Conservation (phyloP, 2,888 invertebrate species). For the Taenaris catops region DNA sequence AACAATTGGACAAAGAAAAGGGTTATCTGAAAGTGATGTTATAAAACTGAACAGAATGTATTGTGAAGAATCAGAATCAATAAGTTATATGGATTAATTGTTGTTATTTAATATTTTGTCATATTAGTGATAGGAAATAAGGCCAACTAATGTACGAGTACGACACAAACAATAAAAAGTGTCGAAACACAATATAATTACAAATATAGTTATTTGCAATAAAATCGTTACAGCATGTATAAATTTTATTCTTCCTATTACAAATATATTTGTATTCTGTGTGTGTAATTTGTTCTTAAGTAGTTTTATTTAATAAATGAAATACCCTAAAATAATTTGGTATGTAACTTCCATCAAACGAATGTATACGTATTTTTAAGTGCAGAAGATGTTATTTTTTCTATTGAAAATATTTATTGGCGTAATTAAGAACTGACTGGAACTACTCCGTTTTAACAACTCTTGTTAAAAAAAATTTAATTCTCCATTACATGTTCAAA, state of each 20-base stretch:
- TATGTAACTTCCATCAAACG: too few species aligned
- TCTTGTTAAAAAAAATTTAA: too few species aligned
- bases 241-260: constrained; percentile 12
- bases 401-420: too few species aligned
- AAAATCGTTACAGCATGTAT: constrained; percentile 8
- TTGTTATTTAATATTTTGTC: background rate
- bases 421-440: too few species aligned
- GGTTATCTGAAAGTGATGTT: constrained; percentile 58
- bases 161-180: constrained; percentile 3
- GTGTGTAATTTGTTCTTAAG: too few species aligned
- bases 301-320: too few species aligned
- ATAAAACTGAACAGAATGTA: constrained; percentile 64
- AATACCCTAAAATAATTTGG: too few species aligned
- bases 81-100: constrained; percentile 13
- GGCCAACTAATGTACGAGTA: constrained; percentile 1
- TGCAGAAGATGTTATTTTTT: too few species aligned
- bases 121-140: constrained; percentile 1
- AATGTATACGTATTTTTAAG: too few species aligned
- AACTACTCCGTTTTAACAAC: too few species aligned
- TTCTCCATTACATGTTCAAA: too few species aligned
- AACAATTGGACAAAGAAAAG: constrained; percentile 56
- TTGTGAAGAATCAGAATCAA: constrained; percentile 35
- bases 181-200: constrained; percentile 2
- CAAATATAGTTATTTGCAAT: constrained; percentile 8
- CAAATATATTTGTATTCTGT: too few species aligned